Conservation (phyloP, 2,888 invertebrate genomes). For the Melipona bicolor region DNA sequence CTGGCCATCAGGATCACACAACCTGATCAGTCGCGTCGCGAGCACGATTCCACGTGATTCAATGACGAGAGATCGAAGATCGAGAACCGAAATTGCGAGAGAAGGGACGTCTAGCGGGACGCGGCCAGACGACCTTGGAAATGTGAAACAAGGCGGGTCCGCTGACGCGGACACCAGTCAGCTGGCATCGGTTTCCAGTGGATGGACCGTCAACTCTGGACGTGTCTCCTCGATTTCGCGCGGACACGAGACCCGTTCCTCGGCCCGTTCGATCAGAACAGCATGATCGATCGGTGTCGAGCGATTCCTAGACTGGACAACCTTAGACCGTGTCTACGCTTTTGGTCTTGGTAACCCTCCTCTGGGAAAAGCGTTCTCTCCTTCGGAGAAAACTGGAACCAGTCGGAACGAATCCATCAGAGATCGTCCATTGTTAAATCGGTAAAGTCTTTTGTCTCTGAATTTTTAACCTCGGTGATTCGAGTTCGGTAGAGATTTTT, state of each 20-base stretch:
- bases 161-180: constrained; percentile 69
- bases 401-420: not conserved
- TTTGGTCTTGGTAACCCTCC: constrained; percentile 24
- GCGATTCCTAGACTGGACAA: constrained; percentile 32
- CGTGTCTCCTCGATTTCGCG: constrained; percentile 76
- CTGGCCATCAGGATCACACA: constrained; percentile 23
- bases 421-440: not conserved
- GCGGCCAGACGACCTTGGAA: constrained; percentile 66
- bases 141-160: constrained; percentile 62
- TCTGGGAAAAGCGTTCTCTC: constrained; percentile 9
- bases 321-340: constrained; percentile 21
- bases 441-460: not conserved
- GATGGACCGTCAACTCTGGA: constrained; percentile 72
- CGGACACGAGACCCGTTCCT: constrained; percentile 55
- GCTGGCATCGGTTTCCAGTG: constrained; percentile 77
- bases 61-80: not conserved
- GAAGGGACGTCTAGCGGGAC: constrained; percentile 32
- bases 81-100: constrained; percentile 16
- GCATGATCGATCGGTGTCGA: constrained; percentile 66
- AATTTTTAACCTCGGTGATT: not conserved
- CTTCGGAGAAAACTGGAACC: not conserved
- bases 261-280: constrained; percentile 73
- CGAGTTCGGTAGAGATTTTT: not conserved
- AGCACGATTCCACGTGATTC: not conserved
- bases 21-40: not conserved